These are phyloP conservation scores for Tetrao urogallus DNA, from an alignment of 2,113 vertebrate species.

Conservation along the genomic window DNA sequence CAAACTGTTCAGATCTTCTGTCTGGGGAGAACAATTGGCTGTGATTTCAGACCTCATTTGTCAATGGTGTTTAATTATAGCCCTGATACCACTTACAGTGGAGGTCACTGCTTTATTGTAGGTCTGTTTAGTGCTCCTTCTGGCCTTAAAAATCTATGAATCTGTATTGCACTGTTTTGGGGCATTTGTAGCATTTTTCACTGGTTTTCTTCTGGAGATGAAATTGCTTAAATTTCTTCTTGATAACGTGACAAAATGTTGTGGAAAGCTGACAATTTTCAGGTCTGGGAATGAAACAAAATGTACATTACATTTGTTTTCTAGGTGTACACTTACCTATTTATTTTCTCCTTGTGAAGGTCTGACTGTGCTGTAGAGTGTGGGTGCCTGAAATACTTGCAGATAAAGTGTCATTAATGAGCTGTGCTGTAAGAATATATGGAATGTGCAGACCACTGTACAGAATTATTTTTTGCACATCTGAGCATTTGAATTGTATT, in stretches of 20 bases:
- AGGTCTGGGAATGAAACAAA: not conserved
- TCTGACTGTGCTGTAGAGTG: not conserved
- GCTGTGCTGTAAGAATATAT: not conserved
- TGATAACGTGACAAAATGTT: not conserved
- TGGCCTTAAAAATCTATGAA: slow-evolving; percentile 59
- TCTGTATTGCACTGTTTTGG: slow-evolving; percentile 31
- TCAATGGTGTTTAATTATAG: slow-evolving; percentile 67
- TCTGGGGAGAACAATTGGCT: slow-evolving; percentile 46
- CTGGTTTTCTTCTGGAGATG: slow-evolving; percentile 6
- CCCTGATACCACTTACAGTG: slow-evolving; percentile 3
- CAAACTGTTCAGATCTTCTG: slow-evolving; percentile 1
- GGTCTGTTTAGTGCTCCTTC: slow-evolving; percentile 40
- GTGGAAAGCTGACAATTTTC: slow-evolving; percentile 4
- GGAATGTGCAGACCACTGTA: not conserved
- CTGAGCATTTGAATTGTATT: not conserved
- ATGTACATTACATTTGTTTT: slow-evolving; percentile 2
- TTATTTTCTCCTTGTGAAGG: not conserved
- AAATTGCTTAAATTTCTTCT: slow-evolving; percentile 5
- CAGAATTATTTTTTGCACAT: not conserved
- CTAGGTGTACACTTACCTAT: not conserved
- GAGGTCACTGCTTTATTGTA: slow-evolving; percentile 25
- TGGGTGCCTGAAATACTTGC: not conserved
- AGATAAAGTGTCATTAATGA: not conserved
- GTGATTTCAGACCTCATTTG: slow-evolving; percentile 69
- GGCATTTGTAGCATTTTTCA: not conserved